A percentile compares a stretch with the other conserved stretches of the same genome.
These are phyloP conservation scores for Pao palembangensis DNA, from an alignment of 2,113 vertebrate genomes.

Conservation along the genomic window DNA sequence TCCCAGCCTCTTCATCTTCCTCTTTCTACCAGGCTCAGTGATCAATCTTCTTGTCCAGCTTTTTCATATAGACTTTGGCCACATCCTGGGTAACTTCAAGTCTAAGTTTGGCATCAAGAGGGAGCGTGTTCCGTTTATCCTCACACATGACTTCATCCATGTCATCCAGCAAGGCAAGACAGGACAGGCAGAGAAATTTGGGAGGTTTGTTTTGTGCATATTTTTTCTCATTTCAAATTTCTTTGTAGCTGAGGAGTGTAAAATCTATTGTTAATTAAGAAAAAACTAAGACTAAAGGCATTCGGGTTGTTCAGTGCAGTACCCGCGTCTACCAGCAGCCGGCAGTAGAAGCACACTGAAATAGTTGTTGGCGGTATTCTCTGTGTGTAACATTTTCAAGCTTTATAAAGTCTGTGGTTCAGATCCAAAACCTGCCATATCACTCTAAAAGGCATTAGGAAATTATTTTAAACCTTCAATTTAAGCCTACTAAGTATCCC, in stretches of 20 bases:
- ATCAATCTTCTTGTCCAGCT: conserved; percentile 72
- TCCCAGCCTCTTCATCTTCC: too few species aligned
- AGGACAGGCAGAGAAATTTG: conserved; percentile 95
- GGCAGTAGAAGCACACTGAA: conserved; percentile 13
- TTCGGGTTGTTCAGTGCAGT: conserved; percentile 11
- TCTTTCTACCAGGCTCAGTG: background rate
- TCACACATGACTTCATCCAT: conserved; percentile 99
- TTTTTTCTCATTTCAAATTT: too few species aligned
- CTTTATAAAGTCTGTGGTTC: too few species aligned
- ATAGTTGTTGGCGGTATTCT: background rate
- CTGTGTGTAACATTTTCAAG: too few species aligned
- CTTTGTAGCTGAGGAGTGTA: too few species aligned
- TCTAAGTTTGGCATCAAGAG: conserved; percentile 99
- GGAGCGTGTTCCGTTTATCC: conserved; percentile 97
- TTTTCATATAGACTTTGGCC: conserved; percentile 98
- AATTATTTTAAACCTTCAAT: too few species aligned
- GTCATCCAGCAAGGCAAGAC: conserved; percentile 99
- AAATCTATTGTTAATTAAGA: too few species aligned
- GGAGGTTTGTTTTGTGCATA: conserved; percentile 76
- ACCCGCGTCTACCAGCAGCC: conserved; percentile 16
- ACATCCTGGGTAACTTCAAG: conserved; percentile 99
- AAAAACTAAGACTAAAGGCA: too few species aligned
- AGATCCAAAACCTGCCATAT: too few species aligned
- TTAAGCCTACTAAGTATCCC: too few species aligned
- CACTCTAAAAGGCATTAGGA: too few species aligned